Base-by-base conservation (phyloP, 2,888 invertebrate genomes). In the Dryomyza anilis region DNA sequence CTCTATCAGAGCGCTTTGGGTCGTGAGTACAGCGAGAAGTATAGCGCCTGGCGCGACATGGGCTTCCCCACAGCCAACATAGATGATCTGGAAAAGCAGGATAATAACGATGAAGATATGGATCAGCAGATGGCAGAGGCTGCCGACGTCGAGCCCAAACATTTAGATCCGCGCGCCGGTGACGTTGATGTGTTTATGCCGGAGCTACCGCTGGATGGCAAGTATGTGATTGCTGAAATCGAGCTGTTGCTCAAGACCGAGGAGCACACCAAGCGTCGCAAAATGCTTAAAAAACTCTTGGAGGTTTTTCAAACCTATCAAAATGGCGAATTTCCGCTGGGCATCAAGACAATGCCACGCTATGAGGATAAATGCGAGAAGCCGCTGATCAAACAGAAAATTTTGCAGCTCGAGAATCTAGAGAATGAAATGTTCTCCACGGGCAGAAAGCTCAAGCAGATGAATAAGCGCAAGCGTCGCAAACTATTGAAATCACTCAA, bases 131-230 rank as follows among this genome's bases (percentile, higher is more conserved):
- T 78, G 59, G 68, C 70, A 70, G 39, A 64, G 27, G 43, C 36
- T 1, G 8, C 39, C 3, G 29, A 23, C 19, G 19, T 1, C 19
- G n/a, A 43, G 2, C 45, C 19, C 14, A 69, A 65, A 58, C 58
- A 66, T 39, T 76, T 90, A 21, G 95, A 95, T 85, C 94, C 94
- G 0, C 86, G 94, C 53, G 94, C 94, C 2, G 95, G 94, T 0
- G 86, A 87, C 62, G 91, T 94, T 1, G 86, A 93, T 82, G 93
- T 93, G 3, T 85, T 86, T 53, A 86, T 95, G 70, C 87, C 90
- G 0, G 87, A 89, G 70, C 81, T 95, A 59, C 86, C 87, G 8
- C 89, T 93, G 36, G 87, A 91, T 70, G 86, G 89, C 0, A 76
- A 80, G 27, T 77, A 84, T 50, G 80, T 94, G 5, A 86, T 87